Percentiles rank a stretch among this genome's conserved stretches.
These are phyloP conservation scores for Caenorhabditis sp. DNA, from an alignment of 2,888 invertebrate genomes.

Conservation along the genomic window DNA sequence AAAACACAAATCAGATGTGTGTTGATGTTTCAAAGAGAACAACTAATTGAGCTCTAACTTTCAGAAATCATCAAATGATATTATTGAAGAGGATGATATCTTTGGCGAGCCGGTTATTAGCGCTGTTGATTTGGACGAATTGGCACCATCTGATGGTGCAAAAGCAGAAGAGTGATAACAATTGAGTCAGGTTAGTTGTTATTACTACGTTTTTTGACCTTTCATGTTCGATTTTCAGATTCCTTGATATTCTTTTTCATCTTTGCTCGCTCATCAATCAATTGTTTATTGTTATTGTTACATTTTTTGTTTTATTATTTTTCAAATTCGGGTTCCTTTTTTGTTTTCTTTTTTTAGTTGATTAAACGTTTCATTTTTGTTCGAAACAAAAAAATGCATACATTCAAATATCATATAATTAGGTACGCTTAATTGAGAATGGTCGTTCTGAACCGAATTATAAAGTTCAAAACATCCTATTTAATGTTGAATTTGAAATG, in stretches of 20 bases:
- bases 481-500: neutral
- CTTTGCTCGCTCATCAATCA: neutral
- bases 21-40: neutral
- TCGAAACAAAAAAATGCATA: no score
- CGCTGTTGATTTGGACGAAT: slow-evolving; percentile 30
- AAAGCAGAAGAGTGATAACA: neutral
- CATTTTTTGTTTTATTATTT: neutral
- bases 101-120: slow-evolving; percentile 49
- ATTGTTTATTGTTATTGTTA: slow-evolving; percentile 8
- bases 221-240: neutral
- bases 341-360: neutral
- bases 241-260: neutral
- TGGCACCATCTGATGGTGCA: neutral
- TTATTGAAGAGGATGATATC: slow-evolving; percentile 39
- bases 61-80: slow-evolving; percentile 15
- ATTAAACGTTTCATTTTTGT: neutral
- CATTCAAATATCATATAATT: no score
- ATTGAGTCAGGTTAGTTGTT: no score
- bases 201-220: no score
- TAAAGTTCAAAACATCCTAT: no score
- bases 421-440: no score
- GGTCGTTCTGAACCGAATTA: no score
- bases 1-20: neutral
- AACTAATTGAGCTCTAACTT: no score
- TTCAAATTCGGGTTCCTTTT: neutral